Evolutionary conservation across 37 sponge, comb jelly and placozoan genomes (phyloP).

Genomic region (Lycopodina hypogea): DNA sequence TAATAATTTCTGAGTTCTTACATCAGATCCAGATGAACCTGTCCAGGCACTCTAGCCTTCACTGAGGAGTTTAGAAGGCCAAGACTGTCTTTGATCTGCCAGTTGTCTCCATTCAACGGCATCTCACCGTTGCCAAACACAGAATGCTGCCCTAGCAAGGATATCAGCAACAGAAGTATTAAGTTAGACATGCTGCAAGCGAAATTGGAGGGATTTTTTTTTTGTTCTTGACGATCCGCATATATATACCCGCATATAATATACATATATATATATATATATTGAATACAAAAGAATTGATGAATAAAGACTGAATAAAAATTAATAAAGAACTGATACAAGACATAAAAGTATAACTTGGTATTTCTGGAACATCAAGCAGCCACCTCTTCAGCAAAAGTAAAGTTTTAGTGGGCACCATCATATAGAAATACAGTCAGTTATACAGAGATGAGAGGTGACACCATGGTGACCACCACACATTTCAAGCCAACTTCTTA

Average conservation of each 20-base stretch:
- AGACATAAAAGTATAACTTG: not conserved
- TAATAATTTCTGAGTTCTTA: too few species aligned
- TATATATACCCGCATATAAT: not conserved
- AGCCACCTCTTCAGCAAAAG: not conserved
- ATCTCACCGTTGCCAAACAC: conserved; percentile 4
- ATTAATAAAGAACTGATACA: not conserved
- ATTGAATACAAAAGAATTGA: too few species aligned
- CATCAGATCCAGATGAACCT: conserved; percentile 76
- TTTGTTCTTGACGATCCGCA: not conserved
- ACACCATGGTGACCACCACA: too few species aligned
- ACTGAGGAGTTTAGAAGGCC: conserved; percentile 36
- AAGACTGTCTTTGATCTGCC: conserved; percentile 36
- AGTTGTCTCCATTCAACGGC: conserved; percentile 40
- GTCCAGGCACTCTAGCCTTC: conserved; percentile 73
- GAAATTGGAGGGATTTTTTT: too few species aligned
- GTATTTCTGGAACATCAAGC: not conserved
- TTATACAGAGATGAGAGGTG: not conserved
- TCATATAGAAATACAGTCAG: not conserved
- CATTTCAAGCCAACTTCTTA: too few species aligned
- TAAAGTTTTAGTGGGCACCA: not conserved
- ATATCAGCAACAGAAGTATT: not conserved
- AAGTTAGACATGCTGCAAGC: not conserved
- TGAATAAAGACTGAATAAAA: too few species aligned
- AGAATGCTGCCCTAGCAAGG: not conserved
- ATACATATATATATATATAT: too few species aligned